A percentile compares a stretch with the other conserved stretches of the same genome.
phyloP scores from a whole-genome alignment of 2,113 vertebrate genomes.

The Phasianus colchicus region DNA sequence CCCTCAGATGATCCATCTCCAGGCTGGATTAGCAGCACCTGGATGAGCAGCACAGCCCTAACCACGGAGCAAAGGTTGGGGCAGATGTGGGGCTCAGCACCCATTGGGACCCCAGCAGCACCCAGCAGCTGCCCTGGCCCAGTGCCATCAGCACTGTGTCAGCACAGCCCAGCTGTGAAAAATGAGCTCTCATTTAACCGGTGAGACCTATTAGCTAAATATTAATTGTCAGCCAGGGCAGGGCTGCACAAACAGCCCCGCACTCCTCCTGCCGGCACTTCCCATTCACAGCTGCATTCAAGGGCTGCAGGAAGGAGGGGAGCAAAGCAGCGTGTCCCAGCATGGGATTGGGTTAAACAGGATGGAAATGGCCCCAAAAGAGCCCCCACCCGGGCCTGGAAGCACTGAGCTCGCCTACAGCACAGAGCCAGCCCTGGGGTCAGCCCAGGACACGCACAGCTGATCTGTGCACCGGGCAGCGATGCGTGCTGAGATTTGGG shows the following conservation, averaged over 20 bases:
- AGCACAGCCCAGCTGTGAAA: not conserved
- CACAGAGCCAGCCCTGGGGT: not conserved
- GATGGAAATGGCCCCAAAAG: not conserved
- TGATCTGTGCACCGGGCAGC: not conserved
- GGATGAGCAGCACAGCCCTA: not conserved
- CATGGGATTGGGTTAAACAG: fast-evolving
- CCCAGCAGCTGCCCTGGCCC: not conserved
- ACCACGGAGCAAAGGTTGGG: not conserved
- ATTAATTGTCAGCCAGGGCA: not conserved
- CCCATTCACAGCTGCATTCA: not conserved
- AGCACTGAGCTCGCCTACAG: not conserved
- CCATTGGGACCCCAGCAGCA: not conserved
- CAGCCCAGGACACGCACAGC: constrained; percentile 21
- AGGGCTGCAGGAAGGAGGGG: no score
- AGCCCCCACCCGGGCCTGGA: not conserved
- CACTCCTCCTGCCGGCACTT: not conserved
- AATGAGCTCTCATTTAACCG: not conserved
- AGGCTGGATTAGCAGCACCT: not conserved
- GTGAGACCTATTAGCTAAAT: not conserved
- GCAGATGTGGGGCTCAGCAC: no score
- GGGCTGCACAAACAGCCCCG: not conserved
- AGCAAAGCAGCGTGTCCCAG: not conserved
- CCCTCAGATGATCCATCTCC: not conserved
- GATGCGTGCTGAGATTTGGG: not conserved
- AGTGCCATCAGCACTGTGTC: fast-evolving